These are phyloP conservation scores for Hyphantria cunea DNA, from an alignment of 1,140 invertebrate species.

Conservation along the genomic window DNA sequence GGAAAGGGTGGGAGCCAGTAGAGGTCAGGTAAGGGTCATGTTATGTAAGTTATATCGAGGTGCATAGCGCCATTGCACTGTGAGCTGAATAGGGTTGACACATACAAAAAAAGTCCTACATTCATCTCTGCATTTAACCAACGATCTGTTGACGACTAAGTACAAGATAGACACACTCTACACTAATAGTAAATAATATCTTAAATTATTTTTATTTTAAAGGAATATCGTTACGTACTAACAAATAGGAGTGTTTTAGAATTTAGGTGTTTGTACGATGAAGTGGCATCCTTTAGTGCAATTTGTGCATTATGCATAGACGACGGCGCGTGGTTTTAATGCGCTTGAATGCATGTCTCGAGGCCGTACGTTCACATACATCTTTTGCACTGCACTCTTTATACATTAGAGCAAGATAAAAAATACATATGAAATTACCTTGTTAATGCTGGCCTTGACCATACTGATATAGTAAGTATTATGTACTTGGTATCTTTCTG, in stretches of 20 bases:
- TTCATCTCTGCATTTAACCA: too few species aligned
- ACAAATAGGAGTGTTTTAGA: too few species aligned
- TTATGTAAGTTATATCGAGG: constrained; percentile 14
- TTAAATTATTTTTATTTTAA: too few species aligned
- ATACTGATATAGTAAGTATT: not conserved
- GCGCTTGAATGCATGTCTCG: constrained; percentile 27
- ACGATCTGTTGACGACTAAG: too few species aligned
- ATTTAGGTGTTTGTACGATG: too few species aligned
- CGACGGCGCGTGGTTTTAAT: constrained; percentile 62
- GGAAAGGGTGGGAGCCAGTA: not conserved
- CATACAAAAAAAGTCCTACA: not conserved
- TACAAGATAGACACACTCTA: too few species aligned
- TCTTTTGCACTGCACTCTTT: constrained; percentile 9
- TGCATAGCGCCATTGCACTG: constrained; percentile 13
- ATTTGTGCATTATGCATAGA: constrained; percentile 56
- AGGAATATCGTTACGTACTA: too few species aligned
- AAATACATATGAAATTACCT: too few species aligned
- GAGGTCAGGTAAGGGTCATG: constrained; percentile 17
- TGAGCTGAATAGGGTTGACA: constrained; percentile 8
- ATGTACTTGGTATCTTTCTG: not conserved
- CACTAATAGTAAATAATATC: too few species aligned
- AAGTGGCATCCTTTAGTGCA: constrained; percentile 35
- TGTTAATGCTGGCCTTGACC: not conserved
- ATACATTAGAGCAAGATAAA: constrained; percentile 6
- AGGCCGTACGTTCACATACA: constrained; percentile 20